Conservation (phyloP, 2,888 invertebrate genomes). For the Chironomus riparius region DNA sequence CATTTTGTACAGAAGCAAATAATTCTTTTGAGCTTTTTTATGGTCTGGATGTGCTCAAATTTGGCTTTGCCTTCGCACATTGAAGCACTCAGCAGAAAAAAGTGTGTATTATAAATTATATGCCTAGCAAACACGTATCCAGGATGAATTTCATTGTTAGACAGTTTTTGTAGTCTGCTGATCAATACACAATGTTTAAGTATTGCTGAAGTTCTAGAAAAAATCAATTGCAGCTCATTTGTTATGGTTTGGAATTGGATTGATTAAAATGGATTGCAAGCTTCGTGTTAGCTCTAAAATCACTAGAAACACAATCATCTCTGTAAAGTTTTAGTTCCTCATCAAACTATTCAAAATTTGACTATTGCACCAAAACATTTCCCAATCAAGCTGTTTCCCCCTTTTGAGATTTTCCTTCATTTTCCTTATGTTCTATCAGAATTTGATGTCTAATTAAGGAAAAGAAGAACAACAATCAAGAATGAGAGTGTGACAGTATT, state of each 20-base stretch:
- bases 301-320: too few species aligned
- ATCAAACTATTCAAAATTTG: too few species aligned
- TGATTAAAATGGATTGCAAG: too few species aligned
- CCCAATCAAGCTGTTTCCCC: too few species aligned
- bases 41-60: constrained; percentile 9
- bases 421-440: too few species aligned
- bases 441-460: too few species aligned
- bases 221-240: neutral
- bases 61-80: neutral
- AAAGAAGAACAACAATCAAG: neutral
- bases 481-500: neutral
- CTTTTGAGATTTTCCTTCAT: too few species aligned
- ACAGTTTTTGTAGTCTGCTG: neutral
- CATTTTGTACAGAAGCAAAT: neutral
- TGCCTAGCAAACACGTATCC: neutral
- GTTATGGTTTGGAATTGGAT: too few species aligned
- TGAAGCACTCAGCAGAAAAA: neutral
- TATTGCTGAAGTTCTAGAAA: neutral
- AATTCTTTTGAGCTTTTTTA: neutral
- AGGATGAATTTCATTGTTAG: neutral
- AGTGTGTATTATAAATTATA: neutral
- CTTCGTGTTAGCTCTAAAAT: too few species aligned
- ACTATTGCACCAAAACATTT: too few species aligned
- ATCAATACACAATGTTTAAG: neutral
- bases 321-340: too few species aligned